Conservation (phyloP, 2,113 vertebrate genomes). For the Fulica atra region DNA sequence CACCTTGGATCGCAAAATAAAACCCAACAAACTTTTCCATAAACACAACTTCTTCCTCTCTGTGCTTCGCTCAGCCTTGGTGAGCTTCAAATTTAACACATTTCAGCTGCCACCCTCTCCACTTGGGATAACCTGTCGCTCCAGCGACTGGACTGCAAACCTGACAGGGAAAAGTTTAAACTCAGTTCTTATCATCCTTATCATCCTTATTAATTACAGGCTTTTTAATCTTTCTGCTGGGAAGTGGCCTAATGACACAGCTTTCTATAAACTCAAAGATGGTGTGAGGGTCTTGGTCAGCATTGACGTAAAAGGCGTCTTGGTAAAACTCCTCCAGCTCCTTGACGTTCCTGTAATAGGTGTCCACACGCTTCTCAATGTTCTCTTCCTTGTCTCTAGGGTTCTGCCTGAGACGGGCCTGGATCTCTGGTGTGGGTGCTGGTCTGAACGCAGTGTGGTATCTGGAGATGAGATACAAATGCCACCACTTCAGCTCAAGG, state of each 20-base stretch:
- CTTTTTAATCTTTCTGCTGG: background rate
- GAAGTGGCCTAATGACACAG: constrained; percentile 77
- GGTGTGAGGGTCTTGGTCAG: constrained; percentile 86
- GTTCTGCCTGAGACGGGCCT: constrained; percentile 80
- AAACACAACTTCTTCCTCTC: background rate
- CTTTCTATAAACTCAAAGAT: constrained; percentile 90
- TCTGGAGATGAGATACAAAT: constrained; percentile 59
- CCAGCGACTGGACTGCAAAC: background rate
- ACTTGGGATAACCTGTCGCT: background rate
- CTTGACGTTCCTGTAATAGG: constrained; percentile 64
- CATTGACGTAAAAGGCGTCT: constrained; percentile 77
- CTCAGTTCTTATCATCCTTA: no score
- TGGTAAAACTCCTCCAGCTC: constrained; percentile 78
- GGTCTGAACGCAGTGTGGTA: constrained; percentile 85
- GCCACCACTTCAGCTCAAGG: background rate
- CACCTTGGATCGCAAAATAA: background rate
- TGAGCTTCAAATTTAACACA: background rate
- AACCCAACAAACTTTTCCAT: background rate
- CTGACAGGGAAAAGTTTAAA: background rate
- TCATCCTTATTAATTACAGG: background rate
- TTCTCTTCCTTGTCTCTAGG: constrained; percentile 75
- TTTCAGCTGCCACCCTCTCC: background rate
- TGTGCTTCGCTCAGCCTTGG: background rate
- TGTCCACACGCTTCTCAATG: constrained; percentile 45
- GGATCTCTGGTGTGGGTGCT: constrained; percentile 75